phyloP scores from a whole-genome alignment of 1,140 invertebrate genomes.

The Propsilocerus akamusi region DNA sequence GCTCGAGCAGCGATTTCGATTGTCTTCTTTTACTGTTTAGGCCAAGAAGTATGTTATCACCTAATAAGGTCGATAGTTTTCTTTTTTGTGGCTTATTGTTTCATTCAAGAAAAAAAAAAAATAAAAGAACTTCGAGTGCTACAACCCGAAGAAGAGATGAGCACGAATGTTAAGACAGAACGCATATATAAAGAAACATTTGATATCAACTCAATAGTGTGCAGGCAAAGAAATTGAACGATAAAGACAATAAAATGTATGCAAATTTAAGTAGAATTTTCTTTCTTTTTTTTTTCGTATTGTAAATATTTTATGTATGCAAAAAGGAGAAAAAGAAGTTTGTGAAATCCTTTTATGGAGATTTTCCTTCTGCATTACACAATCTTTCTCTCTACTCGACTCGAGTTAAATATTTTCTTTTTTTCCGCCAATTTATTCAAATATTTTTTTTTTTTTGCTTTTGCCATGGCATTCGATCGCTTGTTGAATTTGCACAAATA shows the following conservation, averaged over 20 bases:
- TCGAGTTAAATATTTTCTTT: no score
- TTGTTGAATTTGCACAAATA: no score
- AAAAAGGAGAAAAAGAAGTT: no score
- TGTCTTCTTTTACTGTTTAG: background rate
- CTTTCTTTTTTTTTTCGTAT: no score
- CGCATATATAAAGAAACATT: no score
- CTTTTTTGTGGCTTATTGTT: slow-evolving; percentile 3
- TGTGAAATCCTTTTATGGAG: background rate
- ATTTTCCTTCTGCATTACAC: background rate
- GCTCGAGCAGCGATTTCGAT: no score
- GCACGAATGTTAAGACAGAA: no score
- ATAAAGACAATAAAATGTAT: slow-evolving; percentile 4
- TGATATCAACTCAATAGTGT: no score
- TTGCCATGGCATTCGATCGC: no score
- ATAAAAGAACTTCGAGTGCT: no score
- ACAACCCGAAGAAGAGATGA: no score
- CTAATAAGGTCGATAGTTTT: slow-evolving; percentile 1
- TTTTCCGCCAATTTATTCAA: background rate
- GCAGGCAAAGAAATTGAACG: slow-evolving; percentile 2
- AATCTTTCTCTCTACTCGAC: background rate
- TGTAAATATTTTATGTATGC: slow-evolving; percentile 4
- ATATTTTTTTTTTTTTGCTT: background rate
- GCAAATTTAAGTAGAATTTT: slow-evolving; percentile 3
- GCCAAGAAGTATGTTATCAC: background rate
- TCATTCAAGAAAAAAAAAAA: no score